These are phyloP conservation scores for Equus quagga DNA, from an alignment of 2,113 vertebrate genomes.

Conservation along the genomic window DNA sequence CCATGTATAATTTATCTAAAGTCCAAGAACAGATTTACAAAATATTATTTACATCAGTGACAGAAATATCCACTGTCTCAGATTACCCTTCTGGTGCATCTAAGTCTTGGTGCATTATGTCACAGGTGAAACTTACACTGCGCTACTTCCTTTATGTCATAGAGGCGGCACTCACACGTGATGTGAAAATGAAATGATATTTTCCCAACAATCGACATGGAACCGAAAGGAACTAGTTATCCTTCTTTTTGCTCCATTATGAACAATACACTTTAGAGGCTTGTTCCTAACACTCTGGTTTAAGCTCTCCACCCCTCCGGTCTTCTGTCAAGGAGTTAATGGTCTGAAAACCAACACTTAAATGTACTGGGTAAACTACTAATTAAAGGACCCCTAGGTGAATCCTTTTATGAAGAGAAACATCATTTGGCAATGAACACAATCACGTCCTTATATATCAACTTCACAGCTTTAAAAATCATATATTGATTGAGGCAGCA, in stretches of 20 bases:
- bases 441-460: not conserved
- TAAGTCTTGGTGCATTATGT: not conserved
- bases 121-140: not conserved
- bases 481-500: not conserved
- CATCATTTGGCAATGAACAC: slow-evolving; percentile 29
- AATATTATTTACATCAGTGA: not conserved
- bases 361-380: slow-evolving; percentile 50
- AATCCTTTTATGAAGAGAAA: slow-evolving; percentile 59
- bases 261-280: slow-evolving; percentile 27
- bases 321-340: slow-evolving; percentile 62
- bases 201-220: not conserved
- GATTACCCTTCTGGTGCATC: not conserved
- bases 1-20: not conserved
- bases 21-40: not conserved
- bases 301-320: slow-evolving; percentile 25
- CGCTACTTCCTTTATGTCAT: not conserved
- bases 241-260: not conserved
- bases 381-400: slow-evolving; percentile 63
- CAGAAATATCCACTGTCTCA: not conserved
- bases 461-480: not conserved
- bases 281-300: not conserved
- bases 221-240: not conserved
- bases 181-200: not conserved
- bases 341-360: slow-evolving; percentile 69
- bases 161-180: not conserved